Evolutionary conservation across 2,797 vertebrate species (phyloP), one percentile per base, ranked within the genome.

Genomic region (Cottoperca gobio): DNA sequence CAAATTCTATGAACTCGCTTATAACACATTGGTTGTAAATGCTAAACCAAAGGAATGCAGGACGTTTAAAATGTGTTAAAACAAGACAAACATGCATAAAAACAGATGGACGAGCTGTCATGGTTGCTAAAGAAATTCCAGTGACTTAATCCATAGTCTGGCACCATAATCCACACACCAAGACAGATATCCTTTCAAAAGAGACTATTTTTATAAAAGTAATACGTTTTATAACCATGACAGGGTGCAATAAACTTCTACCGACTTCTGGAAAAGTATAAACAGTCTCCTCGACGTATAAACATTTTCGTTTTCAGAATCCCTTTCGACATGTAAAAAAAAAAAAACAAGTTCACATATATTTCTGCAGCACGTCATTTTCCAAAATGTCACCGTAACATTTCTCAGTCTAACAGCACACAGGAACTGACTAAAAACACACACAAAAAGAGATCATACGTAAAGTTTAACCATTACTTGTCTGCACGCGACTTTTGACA

Each of bases 401-500:
- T 42, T 6, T 35, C 2, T 19, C 0, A 10, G 19, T 23, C 4
- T 17, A 23, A 53, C 8, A 59, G 57, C 42, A 45, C 33, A 35
- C 7, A 45, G 6, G 48, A 76, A 77, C 40, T 33, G 40, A n/a
- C 2, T 50, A 61, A 78, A 73, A 55, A 37, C 23, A 24, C 26
- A 33, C 33, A 6, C 59, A 26, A 54, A 66, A 3, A 1, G 10
- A 61, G 24, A 55, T 19, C 24, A 13, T 8, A 78, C 24, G 52
- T 70, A 69, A 88, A 88, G 84, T 92, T 91, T 76, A 80, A 83
- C 66, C 75, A 71, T 76, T 74, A 72, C 33, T 72, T 54, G 73
- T 48, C 80, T 79, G 76, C 85, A 83, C 78, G 78, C 83, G 62
- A 92, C 88, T 93, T 93, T 85, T 92, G 92, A 93, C 91, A 93